These are phyloP conservation scores for Anthoptus insignis DNA, from an alignment of 2,888 invertebrate species.

Conservation along the genomic window DNA sequence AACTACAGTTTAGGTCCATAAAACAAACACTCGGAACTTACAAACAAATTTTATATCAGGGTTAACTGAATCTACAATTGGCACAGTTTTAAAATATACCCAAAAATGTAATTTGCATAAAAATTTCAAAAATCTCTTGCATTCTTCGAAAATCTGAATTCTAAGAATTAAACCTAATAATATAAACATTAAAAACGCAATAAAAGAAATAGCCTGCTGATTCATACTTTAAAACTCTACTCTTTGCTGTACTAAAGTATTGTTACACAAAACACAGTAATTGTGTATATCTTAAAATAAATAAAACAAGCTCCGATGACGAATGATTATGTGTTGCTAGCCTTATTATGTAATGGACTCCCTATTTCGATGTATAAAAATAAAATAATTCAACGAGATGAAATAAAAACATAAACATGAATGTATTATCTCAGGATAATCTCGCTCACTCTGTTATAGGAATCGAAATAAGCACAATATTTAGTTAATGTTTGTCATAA, in stretches of 20 bases:
- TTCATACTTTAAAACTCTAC: constrained; percentile 22
- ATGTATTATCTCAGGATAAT: too few relatives aligned
- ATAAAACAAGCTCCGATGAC: constrained; percentile 12
- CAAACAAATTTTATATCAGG: constrained; percentile 38
- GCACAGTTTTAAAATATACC: neutral
- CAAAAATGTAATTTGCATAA: neutral
- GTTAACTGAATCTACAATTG: constrained; percentile 12
- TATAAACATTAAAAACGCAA: constrained; percentile 12
- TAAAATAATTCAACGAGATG: too few relatives aligned
- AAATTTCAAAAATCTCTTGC: neutral
- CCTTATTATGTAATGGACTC: constrained; percentile 2
- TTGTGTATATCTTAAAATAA: constrained; percentile 16
- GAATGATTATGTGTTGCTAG: neutral
- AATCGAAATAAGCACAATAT: too few relatives aligned
- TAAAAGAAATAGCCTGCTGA: constrained; percentile 26
- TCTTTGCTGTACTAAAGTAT: constrained; percentile 23
- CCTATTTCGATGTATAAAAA: neutral
- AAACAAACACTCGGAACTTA: constrained; percentile 46
- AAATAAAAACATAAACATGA: too few relatives aligned
- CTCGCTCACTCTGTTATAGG: too few relatives aligned
- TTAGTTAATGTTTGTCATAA: neutral
- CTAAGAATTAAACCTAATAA: constrained; percentile 16
- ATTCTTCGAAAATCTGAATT: neutral
- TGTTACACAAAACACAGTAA: constrained; percentile 25
- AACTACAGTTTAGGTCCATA: constrained; percentile 52